Evolutionary conservation across 2,888 invertebrate genomes (phyloP).

Genomic region (Hypena proboscidalis): DNA sequence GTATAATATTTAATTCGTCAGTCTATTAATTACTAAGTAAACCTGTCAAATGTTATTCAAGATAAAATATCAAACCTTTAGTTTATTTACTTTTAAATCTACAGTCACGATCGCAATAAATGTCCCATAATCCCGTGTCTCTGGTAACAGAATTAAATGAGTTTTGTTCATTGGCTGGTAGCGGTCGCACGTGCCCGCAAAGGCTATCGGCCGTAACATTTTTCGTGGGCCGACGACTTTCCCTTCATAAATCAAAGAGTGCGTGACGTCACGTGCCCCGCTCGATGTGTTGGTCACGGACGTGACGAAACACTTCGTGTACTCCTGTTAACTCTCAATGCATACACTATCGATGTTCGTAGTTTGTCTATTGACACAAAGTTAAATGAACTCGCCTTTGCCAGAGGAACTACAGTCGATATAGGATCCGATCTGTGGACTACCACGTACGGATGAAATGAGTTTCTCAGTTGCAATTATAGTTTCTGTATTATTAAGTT

Average conservation of each 20-base stretch:
- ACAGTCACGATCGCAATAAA: constrained; percentile 48
- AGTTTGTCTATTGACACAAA: constrained; percentile 7
- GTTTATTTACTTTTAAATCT: constrained; percentile 1
- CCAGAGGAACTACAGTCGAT: constrained; percentile 1
- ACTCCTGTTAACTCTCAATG: constrained; percentile 37
- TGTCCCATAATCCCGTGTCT: constrained; percentile 56
- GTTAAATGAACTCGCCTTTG: constrained; percentile 2
- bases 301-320: constrained; percentile 64
- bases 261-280: constrained; percentile 73
- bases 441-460: too few relatives aligned
- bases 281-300: constrained; percentile 65
- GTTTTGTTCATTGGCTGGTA: constrained; percentile 64
- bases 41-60: too few relatives aligned
- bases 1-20: too few relatives aligned
- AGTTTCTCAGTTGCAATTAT: too few relatives aligned
- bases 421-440: neutral
- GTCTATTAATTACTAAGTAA: too few relatives aligned
- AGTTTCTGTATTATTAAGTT: too few relatives aligned
- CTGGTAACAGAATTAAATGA: constrained; percentile 67
- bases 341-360: constrained; percentile 25
- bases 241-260: constrained; percentile 76
- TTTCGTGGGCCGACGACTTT: constrained; percentile 63
- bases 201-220: constrained; percentile 72
- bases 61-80: constrained; percentile 2
- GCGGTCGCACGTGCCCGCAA: constrained; percentile 62